Evolutionary conservation across 2,113 vertebrate genomes (phyloP), one percentile per base, ranked within the genome.

Genomic region (Setophaga petechia): DNA sequence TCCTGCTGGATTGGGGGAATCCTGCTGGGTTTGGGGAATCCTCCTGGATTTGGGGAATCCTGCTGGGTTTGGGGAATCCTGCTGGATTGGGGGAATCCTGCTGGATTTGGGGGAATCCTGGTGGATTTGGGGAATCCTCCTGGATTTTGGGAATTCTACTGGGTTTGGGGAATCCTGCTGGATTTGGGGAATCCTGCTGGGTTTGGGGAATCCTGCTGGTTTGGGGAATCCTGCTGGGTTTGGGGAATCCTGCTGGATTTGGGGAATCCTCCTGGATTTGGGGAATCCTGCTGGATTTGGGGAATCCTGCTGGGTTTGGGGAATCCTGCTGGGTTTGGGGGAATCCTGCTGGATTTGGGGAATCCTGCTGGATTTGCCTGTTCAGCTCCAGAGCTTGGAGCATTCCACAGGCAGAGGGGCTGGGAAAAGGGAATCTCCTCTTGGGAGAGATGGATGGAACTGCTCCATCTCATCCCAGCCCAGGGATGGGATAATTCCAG

Each of bases 331-430:
- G 37, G 37, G 8, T 37, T 37, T 37, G 37, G 37, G 37, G 37
- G n/a, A 37, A 37, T 37, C 37, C 37, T 37, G 37, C 37, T 37
- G 37, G 37, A 37, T 37, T 37, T 5, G 46, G 28, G 0, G 58
- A 52, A 49, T 35, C 24, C 19, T 12, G 31, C 9, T 1, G 2
- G 39, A n/a, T 5, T 35, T 20, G 11, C 6, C 22, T 20, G 23
- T 1, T 44, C 18, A 27, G 31, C 33, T 72, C 18, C 11, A 2
- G 39, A 46, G 23, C 17, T 7, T 0, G 20, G 28, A 44, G 58
- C 7, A 1, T 15, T 21, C 18, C 1, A 2, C 1, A 2, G 22
- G 41, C 24, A 11, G 51, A 10, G 8, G 20, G 11, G 57, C 55
- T 37, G 27, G 27, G 37, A 10, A 20, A 14, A 84, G 52, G 52